These are phyloP conservation scores for Pelosia muscerda DNA, from an alignment of 2,888 invertebrate species.

Conservation along the genomic window DNA sequence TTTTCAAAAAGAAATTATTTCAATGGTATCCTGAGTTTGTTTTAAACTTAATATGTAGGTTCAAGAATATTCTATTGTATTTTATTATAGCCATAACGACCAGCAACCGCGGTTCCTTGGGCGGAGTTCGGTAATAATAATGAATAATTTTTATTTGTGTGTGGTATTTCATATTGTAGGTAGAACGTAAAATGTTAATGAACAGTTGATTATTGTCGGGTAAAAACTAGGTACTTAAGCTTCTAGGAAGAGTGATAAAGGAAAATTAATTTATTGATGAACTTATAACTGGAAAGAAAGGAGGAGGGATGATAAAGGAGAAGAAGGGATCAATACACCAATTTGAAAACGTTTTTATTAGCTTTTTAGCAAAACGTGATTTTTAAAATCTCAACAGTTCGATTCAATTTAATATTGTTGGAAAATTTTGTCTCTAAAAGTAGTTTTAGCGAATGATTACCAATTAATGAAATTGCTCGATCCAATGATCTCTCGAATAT, in stretches of 20 bases:
- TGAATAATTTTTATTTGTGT: neutral
- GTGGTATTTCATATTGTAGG: neutral
- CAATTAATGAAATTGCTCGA: neutral
- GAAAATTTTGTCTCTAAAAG: neutral
- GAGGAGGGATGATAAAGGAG: neutral
- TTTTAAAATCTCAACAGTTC: neutral
- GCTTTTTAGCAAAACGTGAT: neutral
- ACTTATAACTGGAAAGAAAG: neutral
- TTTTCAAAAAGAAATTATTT: constrained; percentile 32
- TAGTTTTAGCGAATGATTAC: neutral
- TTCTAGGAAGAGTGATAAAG: neutral
- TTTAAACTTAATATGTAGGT: neutral
- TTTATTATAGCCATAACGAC: neutral
- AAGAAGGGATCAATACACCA: neutral
- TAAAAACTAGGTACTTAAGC: neutral
- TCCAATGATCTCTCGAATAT: neutral
- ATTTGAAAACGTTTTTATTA: neutral
- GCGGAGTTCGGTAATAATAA: neutral
- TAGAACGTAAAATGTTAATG: too few relatives aligned
- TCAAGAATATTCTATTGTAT: neutral
- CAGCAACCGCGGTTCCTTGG: neutral
- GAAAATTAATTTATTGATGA: neutral
- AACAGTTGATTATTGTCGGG: neutral
- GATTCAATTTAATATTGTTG: too few relatives aligned
- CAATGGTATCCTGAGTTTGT: constrained; percentile 9